Base-by-base conservation (phyloP, 2,797 vertebrate species). In the Parotocinclus haroldoi region DNA sequence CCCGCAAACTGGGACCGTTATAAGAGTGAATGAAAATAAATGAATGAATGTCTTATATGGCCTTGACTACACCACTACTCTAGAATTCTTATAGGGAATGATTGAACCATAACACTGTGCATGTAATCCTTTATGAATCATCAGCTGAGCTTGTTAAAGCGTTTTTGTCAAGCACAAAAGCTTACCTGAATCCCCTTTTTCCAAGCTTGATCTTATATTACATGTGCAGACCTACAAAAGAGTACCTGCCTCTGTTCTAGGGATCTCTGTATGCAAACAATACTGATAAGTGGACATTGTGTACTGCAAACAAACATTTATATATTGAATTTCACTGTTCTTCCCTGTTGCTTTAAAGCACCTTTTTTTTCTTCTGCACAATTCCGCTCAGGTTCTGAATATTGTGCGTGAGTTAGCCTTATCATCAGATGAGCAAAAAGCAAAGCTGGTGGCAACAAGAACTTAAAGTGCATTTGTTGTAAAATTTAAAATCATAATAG, bases 131-230 rank as follows among this genome's bases (percentile, higher is more conserved):
- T 51, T 18, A 1, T 50, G 17, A 63, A 68, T 73, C 40, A 49
- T 37, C 39, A 52, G 46, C 37, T 50, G 48, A 50, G 48, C 38
- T 54, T 19, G 1, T 57, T 55, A 48, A 45, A 59, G 19, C 48
- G n/a, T 18, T 45, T 18, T 14, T 37, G 46, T 58, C 58, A 58
- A 48, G 36, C 46, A 46, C 12, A 69, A 60, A 59, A 62, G 17
- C 58, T 68, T 66, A 60, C 19, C 55, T 46, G 52, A 59, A 65
- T 76, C 56, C 49, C 56, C 63, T 58, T 49, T 68, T 54, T 68
- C 13, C 59, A 52, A 59, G 0, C 46, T 71, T 73, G 58, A 45
- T 11, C 54, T 67, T 60, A 62, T 44, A 65, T 54, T 18, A 44
- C 37, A 59, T 16, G 37, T 16, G 50, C 54, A 49, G 27, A 27